phyloP scores from a whole-genome alignment of 2,888 invertebrate species.

The Nephrotoma flavescens region DNA sequence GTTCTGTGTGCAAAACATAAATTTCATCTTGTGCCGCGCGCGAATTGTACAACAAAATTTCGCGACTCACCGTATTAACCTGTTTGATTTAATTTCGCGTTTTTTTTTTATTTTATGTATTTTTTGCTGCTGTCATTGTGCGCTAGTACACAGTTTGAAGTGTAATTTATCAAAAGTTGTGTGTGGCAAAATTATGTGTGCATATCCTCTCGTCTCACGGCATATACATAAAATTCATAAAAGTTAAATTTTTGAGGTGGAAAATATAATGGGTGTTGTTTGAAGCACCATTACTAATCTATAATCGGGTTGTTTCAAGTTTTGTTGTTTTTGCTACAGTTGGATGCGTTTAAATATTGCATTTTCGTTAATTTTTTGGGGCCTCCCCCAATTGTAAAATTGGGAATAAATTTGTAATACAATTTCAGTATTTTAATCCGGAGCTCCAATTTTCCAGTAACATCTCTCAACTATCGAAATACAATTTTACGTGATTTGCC shows the following conservation, averaged over 20 bases:
- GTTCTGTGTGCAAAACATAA: neutral
- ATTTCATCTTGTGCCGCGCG: neutral
- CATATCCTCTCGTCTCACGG: neutral
- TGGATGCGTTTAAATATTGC: neutral
- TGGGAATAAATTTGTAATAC: neutral
- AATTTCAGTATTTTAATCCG: no score
- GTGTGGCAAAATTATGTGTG: neutral
- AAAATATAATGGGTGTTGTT: neutral
- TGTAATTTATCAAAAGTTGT: neutral
- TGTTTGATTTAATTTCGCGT: neutral
- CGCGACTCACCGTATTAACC: neutral
- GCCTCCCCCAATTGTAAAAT: neutral
- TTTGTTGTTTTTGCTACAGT: neutral
- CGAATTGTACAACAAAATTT: neutral
- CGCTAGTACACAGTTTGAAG: neutral
- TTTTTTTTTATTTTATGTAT: neutral
- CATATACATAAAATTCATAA: neutral
- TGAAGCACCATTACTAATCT: neutral
- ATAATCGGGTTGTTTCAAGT: neutral
- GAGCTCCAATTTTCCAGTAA: no score
- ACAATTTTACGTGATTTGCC: no score
- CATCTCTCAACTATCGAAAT: no score
- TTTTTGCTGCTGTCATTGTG: neutral
- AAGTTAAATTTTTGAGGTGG: neutral
- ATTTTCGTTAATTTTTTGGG: neutral